Percentiles rank a stretch among this genome's conserved stretches.
These are phyloP conservation scores for Sturnus vulgaris DNA, from an alignment of 2,113 vertebrate species.

Conservation along the genomic window DNA sequence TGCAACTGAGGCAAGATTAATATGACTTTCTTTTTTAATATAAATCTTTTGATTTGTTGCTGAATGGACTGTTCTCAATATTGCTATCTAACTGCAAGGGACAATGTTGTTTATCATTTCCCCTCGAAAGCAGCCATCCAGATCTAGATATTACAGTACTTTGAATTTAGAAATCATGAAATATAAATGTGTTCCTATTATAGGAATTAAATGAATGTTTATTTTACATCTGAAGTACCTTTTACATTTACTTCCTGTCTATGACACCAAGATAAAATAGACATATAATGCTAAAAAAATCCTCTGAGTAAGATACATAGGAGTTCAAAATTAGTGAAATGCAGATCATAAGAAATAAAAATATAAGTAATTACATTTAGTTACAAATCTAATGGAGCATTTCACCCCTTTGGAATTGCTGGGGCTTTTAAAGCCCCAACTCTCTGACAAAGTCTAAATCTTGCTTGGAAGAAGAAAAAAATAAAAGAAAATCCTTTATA, in stretches of 20 bases:
- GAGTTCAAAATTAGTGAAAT: background rate
- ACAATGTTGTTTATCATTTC: slow-evolving; percentile 62
- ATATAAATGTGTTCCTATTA: slow-evolving; percentile 57
- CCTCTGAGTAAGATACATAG: background rate
- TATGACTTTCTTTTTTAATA: slow-evolving; percentile 48
- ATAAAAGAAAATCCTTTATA: background rate
- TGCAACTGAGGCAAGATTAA: slow-evolving; percentile 53
- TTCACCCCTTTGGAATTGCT: background rate
- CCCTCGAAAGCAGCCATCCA: slow-evolving; percentile 33
- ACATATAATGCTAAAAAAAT: background rate
- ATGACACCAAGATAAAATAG: background rate
- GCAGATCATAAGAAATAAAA: background rate
- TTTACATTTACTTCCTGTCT: slow-evolving; percentile 18
- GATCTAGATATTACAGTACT: slow-evolving; percentile 48
- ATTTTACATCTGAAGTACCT: slow-evolving; percentile 22
- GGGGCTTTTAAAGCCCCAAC: background rate
- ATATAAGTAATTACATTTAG: background rate
- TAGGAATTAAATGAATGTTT: slow-evolving; percentile 51
- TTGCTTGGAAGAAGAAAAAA: background rate
- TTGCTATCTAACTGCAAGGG: slow-evolving; percentile 54
- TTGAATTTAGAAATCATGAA: slow-evolving; percentile 61
- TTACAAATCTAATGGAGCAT: background rate
- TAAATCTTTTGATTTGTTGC: slow-evolving; percentile 66
- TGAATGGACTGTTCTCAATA: slow-evolving; percentile 49
- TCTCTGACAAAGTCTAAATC: background rate